Base-by-base conservation (phyloP, 2,113 vertebrate species). In the Calidris pugnax region DNA sequence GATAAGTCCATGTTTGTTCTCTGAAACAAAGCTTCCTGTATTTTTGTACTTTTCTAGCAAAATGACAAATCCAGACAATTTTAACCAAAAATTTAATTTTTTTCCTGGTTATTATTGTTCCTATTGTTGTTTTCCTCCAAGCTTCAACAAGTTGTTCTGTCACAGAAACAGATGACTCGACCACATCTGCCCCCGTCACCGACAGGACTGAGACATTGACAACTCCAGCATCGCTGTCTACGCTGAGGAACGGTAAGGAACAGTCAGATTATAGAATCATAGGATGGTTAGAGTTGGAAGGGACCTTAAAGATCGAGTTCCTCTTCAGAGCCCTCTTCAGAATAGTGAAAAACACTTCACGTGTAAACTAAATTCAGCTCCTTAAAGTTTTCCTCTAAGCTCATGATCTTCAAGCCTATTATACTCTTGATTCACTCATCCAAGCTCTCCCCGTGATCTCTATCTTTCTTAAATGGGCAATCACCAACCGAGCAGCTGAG, bases 221-320 rank as follows among this genome's bases (percentile, higher is more conserved):
- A 27, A 4, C 47, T 39, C 4, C 77, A 73, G 14, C 33, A 48
- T 0, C 5, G 0, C 5, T 0, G 1, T 0, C 53, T 2, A 8
- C 21, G 1, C 41, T 0, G 37, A 19, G 2, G 0, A 1, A 57
- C 45, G 68, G 93, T 91, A 33, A 69, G 62, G 6, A 60, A 16
- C 22, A 15, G 27, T 10, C 71, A 47, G 62, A 55, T 55, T 55
- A 30, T 55, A 17, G 53, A 55, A 55, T 55, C 16, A 17, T 53
- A 53, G 27, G 27, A 53, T 53, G 51, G 8, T 55, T 55, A 30
- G 27, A 30, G 53, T 55, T 55, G 53, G 53, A 28, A 55, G 53
- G 53, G 53, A 30, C 27, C 53, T 55, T 30, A 30, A 30, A 55
- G 27, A 30, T 55, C 9, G 9, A 55, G 27, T 30, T 55, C 60